These are phyloP conservation scores for Torymus texanus DNA, from an alignment of 2,888 invertebrate genomes.

Conservation along the genomic window DNA sequence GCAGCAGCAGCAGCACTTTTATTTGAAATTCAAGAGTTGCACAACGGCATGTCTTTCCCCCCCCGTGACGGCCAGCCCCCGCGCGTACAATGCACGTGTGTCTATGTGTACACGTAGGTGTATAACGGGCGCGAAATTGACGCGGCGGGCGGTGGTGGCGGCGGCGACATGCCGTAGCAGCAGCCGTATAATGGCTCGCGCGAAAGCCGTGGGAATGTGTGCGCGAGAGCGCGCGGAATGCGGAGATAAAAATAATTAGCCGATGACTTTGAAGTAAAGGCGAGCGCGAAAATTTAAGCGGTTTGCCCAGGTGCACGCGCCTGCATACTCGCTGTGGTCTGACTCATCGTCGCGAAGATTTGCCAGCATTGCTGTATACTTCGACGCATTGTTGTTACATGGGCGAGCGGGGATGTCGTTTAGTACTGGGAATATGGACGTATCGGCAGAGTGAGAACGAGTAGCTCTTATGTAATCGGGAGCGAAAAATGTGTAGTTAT, in stretches of 20 bases:
- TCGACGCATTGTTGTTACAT: no score
- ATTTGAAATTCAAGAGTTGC: no score
- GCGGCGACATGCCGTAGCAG: slow-evolving; percentile 4
- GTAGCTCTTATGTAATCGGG: no score
- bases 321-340: not conserved
- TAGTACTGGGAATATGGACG: no score
- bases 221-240: slow-evolving; percentile 36
- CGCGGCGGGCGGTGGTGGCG: slow-evolving; percentile 18
- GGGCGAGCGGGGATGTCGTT: no score
- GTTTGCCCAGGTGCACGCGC: not conserved
- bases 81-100: no score
- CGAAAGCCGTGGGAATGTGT: slow-evolving; percentile 52
- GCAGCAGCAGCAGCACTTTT: no score
- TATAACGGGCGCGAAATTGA: slow-evolving; percentile 33
- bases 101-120: no score
- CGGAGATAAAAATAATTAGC: slow-evolving; percentile 56
- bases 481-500: no score
- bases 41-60: no score
- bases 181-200: slow-evolving; percentile 2
- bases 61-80: no score
- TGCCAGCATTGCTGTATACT: not conserved
- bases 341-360: slow-evolving; percentile 31
- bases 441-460: no score
- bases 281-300: slow-evolving; percentile 11
- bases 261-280: slow-evolving; percentile 52